Conservation (phyloP, 1,140 invertebrate species). For the Sycophila sp. region DNA sequence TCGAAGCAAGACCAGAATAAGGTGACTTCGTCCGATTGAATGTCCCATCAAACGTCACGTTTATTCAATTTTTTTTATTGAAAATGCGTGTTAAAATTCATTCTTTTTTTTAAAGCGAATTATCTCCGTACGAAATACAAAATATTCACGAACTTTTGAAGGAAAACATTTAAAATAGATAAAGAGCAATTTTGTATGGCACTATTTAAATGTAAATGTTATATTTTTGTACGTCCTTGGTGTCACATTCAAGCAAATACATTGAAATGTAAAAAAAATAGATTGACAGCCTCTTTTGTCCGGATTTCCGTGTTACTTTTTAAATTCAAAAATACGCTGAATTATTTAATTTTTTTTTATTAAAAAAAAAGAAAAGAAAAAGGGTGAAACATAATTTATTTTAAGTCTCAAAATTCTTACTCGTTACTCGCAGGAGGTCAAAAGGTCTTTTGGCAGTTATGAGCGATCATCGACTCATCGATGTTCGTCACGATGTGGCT, state of each 20-base stretch:
- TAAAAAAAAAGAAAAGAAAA: background rate
- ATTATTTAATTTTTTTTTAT: no score
- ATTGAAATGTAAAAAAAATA: background rate
- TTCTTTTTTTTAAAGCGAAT: background rate
- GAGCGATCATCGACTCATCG: background rate
- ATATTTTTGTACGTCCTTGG: background rate
- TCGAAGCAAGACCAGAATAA: no score
- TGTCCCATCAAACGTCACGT: background rate
- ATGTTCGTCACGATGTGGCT: conserved; percentile 19
- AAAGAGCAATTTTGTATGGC: no score
- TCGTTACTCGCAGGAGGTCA: conserved; percentile 30
- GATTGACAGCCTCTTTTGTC: background rate
- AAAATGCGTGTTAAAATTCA: background rate
- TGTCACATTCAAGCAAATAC: conserved; percentile 5
- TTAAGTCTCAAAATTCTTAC: conserved; percentile 28
- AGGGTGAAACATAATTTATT: conserved; percentile 2
- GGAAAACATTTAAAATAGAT: no score
- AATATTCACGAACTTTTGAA: no score
- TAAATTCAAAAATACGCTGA: no score
- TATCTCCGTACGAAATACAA: no score
- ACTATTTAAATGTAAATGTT: background rate
- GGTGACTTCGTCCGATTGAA: background rate
- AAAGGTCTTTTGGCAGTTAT: conserved; percentile 14
- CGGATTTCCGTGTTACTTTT: background rate
- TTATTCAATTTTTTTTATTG: background rate